These are phyloP conservation scores for Allygus modestus DNA, from an alignment of 2,888 invertebrate species.

Conservation along the genomic window DNA sequence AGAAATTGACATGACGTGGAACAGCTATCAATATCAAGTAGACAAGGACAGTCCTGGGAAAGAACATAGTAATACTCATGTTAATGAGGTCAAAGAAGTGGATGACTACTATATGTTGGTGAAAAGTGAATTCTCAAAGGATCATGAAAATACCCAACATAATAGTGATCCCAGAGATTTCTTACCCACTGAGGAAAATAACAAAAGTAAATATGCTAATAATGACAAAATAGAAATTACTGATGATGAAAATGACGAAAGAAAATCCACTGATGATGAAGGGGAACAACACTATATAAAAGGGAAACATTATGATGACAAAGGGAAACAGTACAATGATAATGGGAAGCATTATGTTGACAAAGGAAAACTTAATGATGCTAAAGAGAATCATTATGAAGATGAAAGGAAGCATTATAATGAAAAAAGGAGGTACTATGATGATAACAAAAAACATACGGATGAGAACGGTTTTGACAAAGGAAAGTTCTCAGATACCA, in stretches of 20 bases:
- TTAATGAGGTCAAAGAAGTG: neutral
- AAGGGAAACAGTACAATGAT: neutral
- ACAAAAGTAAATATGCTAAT: neutral
- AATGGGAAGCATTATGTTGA: neutral
- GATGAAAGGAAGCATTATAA: neutral
- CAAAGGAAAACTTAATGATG: neutral
- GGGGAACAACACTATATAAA: neutral
- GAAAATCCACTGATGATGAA: neutral
- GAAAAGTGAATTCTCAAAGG: neutral
- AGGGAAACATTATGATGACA: neutral
- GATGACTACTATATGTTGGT: neutral
- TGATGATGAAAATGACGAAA: neutral
- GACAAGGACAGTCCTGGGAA: slow-evolving; percentile 51
- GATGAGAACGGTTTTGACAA: neutral
- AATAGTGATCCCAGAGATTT: neutral
- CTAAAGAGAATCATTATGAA: neutral
- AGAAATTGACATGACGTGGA: neutral
- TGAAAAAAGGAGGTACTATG: neutral
- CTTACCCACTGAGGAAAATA: neutral
- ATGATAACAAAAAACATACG: neutral
- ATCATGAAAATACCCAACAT: neutral
- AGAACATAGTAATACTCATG: neutral
- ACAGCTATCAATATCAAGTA: slow-evolving; percentile 31
- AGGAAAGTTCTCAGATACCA: neutral
- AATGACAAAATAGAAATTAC: neutral